Base-by-base conservation (phyloP, 2,888 invertebrate genomes). In the Parnassius orleans region DNA sequence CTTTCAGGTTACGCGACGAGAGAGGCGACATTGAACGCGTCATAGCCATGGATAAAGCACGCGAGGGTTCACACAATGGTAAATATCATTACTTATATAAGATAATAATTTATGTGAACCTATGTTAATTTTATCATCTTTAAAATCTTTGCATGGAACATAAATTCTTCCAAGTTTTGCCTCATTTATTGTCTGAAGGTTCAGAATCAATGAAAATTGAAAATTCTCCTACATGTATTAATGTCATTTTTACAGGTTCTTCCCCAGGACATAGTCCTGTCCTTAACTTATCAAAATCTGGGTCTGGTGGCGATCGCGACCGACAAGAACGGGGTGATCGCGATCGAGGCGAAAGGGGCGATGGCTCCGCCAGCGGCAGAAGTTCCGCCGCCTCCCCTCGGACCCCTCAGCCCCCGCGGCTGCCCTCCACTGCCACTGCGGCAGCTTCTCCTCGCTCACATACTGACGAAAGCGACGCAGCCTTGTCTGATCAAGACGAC, bases 251-350 rank as follows among this genome's bases (percentile, higher is more conserved):
- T 44, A 51, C 92, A 95, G 96, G 95, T 72, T 97, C 97, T 66
- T 96, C 97, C 69, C 96, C 95, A 76, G 96, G 96, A 61, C 97
- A 97, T 92, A 98, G 97, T 94, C 98, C 98, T 67, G 97, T 98
- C 71, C 90, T 98, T 76, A 98, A 98, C 91, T 93, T 98, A 64
- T 97, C 98, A 61, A 98, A 98, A 90, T 96, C 96, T 63, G 97
- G 96, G 60, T 95, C 95, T 88, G 78, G 95, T 10, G 81, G 95
- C 66, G 96, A 96, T 69, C 96, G 96, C 77, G 94, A 94, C 52
- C 76, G 90, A 47, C 83, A 93, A 46, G 94, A 93, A 53, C 84
- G 93, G 61, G 86, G 86, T 61, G 94, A 95, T 71, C 90, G 92
- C 41, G 94, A 93, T 69, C 93, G 93, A 70, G 91, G 86, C 83